Evolutionary conservation across 2,113 vertebrate genomes (phyloP), one percentile per base, ranked within the genome.

Genomic region (Channa argus): DNA sequence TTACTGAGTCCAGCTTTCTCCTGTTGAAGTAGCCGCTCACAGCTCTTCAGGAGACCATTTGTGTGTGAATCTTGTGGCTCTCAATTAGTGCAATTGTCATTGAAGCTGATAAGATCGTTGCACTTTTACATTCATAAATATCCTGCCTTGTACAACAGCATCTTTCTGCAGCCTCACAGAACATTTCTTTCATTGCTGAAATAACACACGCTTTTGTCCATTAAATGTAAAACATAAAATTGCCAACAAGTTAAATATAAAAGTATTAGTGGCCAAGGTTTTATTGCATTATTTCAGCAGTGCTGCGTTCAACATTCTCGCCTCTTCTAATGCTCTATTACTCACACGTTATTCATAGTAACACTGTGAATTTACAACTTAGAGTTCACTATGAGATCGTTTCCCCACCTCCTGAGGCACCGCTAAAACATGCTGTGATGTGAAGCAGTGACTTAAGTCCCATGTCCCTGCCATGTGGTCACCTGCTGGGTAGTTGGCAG

Each of bases 401-500:
- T 41, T 74, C 38, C 47, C 56, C 0, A 3, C 53, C 46, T 74
- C 44, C 49, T 6, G 71, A 63, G 79, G 63, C 24, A 4, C 6
- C 0, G 43, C 62, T 12, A 10, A 53, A 37, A 37, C 79, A 47
- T 4, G 61, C 80, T 84, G 80, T 14, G 75, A 60, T 59, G 62
- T 82, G 64, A 78, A 79, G 62, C 6, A 13, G 14, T 38, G 77
- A 45, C 72, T 65, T 61, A 62, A 65, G 68, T 15, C 63, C 41
- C 3, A 37, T 8, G 70, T 64, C 6, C 43, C 63, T 8, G 45
- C 66, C 45, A 63, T 33, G 60, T 2, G 67, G 61, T 61, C 79
- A 55, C 86, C 61, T 61, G 66, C 70, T 80, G 84, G 8, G 77
- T n/a, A 49, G 49, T 63, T 80, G 63, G 63, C 59, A 60, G 63